A percentile compares a stretch with the other conserved stretches of the same genome.
phyloP scores from a whole-genome alignment of 2,888 invertebrate species.

The Acanthosepion esculentum region DNA sequence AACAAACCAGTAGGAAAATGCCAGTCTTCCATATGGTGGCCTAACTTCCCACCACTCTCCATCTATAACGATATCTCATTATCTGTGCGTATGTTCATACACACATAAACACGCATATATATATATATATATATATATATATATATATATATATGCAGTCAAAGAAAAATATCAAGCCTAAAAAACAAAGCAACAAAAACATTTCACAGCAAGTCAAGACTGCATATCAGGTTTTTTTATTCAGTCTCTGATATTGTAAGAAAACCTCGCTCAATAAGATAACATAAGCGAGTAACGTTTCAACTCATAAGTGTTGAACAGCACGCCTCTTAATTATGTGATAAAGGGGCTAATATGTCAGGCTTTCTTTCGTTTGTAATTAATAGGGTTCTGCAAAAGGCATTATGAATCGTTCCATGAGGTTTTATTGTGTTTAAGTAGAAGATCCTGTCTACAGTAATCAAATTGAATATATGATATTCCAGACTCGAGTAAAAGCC shows the following conservation, averaged over 20 bases:
- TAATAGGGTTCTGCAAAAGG: neutral
- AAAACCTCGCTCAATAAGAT: neutral
- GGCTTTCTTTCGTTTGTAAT: neutral
- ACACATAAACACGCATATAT: too few species aligned
- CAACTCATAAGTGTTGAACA: neutral
- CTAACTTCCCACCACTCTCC: too few species aligned
- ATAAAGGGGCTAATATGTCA: neutral
- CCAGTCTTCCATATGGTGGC: too few species aligned
- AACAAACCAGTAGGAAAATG: too few species aligned
- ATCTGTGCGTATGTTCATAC: too few species aligned
- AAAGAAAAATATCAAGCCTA: neutral
- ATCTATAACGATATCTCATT: too few species aligned
- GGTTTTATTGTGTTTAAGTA: neutral
- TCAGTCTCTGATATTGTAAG: neutral
- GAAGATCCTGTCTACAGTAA: neutral
- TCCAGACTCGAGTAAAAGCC: neutral
- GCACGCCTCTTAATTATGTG: neutral
- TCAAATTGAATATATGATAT: neutral
- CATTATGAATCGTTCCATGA: neutral
- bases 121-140: neutral
- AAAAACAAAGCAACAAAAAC: neutral
- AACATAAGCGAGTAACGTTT: neutral
- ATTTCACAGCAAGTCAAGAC: neutral
- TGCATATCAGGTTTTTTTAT: neutral
- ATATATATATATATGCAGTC: neutral